A percentile compares a stretch with the other conserved stretches of the same genome.
Evolutionary conservation across 1,140 invertebrate species (phyloP).

Genomic region (Leptopilina clavipes): DNA sequence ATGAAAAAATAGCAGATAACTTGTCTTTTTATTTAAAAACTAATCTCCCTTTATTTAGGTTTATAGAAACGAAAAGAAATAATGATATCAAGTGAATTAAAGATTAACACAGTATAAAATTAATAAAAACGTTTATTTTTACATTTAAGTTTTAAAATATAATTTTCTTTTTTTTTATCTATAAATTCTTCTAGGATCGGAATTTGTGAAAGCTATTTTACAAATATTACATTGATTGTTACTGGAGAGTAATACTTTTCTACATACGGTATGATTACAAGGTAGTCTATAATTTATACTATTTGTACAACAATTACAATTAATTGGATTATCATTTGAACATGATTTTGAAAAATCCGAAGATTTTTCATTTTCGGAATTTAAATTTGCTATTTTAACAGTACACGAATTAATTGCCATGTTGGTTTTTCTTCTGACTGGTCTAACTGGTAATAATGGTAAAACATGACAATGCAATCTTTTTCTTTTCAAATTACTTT

Average conservation of each 20-base stretch:
- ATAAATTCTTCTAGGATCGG: constrained; percentile 59
- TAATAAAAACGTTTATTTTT: not conserved
- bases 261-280: constrained; percentile 71
- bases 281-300: constrained; percentile 70
- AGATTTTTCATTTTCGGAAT: not conserved
- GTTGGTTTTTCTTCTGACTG: constrained; percentile 36
- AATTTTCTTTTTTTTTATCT: no score
- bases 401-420: not conserved
- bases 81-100: not conserved
- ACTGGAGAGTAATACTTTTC: constrained; percentile 60
- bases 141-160: not conserved
- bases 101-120: not conserved
- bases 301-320: constrained; percentile 62
- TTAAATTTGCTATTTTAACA: constrained; percentile 2
- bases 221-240: constrained; percentile 53
- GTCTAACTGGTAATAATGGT: constrained; percentile 43
- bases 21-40: not conserved
- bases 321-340: constrained; percentile 36
- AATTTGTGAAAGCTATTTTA: constrained; percentile 52
- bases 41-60: no score
- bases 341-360: no score
- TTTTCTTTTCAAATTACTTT: constrained; percentile 35
- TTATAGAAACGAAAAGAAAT: no score
- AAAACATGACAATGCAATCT: constrained; percentile 48
- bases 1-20: constrained; percentile 30